Evolutionary conservation across 2,113 vertebrate species (phyloP), one percentile per base, ranked within the genome.

Genomic region (Elanus axillaris): DNA sequence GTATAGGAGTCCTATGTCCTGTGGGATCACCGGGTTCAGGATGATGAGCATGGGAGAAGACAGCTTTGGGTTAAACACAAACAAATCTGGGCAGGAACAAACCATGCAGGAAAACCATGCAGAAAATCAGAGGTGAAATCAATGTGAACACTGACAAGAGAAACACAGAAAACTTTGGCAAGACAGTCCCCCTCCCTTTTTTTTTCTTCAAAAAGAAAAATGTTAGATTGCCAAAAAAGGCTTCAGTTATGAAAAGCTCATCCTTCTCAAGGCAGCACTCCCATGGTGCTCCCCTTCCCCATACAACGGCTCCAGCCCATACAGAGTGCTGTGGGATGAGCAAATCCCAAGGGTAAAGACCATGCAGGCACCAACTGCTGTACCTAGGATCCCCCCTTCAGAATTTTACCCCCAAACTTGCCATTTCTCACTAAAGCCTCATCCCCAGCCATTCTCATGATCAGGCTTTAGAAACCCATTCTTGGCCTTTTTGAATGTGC

Each of bases 1-100:
- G 86, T 85, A 90, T 66, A 72, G 95, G 84, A 93, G 55, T 87
- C 89, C 80, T 75, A 64, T 0, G 2, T 91, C 76, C 89, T 92
- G 69, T 63, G 88, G 66, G 95, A 80, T 78, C 85, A 93, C 40
- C 19, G 3, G 83, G 83, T 73, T 86, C 81, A 56, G 86, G 73
- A 93, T 66, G 88, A 91, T 43, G 92, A 83, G 67, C 74, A 90
- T 42, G 74, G 88, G 78, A 96, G 80, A 72, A 96, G 91, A 93
- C 58, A 88, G 76, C 79, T 94, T 88, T 86, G 86, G 80, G 88
- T 90, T 90, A 95, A 90, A 96, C 81, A 90, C 93, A 97, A 93
- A 95, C 76, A 89, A 55, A 81, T 85, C 87, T n/a, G 53, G 77
- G 91, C 80, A 93, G 91, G 71, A 94, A 95, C 72, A 93, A 80